Evolutionary conservation across 2,113 vertebrate genomes (phyloP), one percentile per base, ranked within the genome.

Genomic region (Spea multiplicata): DNA sequence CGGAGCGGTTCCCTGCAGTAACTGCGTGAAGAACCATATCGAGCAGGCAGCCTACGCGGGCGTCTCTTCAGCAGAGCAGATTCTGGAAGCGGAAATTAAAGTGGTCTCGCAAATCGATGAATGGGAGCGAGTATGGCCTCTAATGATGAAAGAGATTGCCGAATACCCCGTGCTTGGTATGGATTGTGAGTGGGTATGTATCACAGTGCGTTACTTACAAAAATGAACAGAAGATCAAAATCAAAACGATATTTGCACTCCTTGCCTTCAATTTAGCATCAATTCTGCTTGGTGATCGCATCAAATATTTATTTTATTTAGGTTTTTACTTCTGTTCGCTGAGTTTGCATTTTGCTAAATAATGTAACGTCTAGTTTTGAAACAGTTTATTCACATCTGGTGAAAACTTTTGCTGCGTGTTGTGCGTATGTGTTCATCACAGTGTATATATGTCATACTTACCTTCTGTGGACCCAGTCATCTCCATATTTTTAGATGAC

Each of bases 181-280:
- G 0, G 97, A 99, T 86, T 99, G 97, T 85, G 97, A 99, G 90
- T 99, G 97, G 97, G 97, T 99, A 94, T 96, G 95, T 91, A 44
- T 65, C 50, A 7, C 44, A 30, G 17, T 65, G 17, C 62, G 3
- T 62, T 53, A 6, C 52, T 53, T 53, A 53, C 6, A 53, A 12
- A 8, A 53, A 12, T 53, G 30, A 30, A 30, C 30, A 30, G 30
- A 30, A 30, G 30, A 30, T 30, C 30, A 30, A 30, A 30, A 30
- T 30, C 30, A 30, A 30, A 30, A 30, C 2, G 30, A 30, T 30
- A 30, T 30, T 30, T 30, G 30, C 30, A 30, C 30, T 30, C 2
- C 30, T 30, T 30, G 30, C 30, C 1, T 30, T 30, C 30, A 30
- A 30, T 30, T n/a, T n/a, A n/a, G n/a, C n/a, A n/a, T n/a, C n/a